phyloP scores from a whole-genome alignment of 2,888 invertebrate species.

The Drosophila atripex region DNA sequence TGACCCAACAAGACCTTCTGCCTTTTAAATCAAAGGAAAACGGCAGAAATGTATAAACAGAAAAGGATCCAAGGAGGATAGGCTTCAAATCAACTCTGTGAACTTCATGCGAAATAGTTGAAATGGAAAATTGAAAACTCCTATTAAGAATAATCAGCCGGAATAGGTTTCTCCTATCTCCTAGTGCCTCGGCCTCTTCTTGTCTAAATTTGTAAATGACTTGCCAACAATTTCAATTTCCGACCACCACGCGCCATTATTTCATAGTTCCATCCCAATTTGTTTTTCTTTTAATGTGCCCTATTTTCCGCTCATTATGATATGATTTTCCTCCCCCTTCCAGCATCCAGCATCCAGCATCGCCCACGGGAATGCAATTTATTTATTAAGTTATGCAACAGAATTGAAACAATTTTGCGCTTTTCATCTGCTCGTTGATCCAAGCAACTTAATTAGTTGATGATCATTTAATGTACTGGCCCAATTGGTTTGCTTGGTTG shows the following conservation, averaged over 20 bases:
- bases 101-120: conserved; percentile 22
- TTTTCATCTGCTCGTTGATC: conserved; percentile 33
- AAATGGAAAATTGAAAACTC: conserved; percentile 5
- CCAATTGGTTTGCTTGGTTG: conserved; percentile 36
- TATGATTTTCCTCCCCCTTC: background rate
- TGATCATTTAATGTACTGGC: conserved; percentile 74
- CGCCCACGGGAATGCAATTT: conserved; percentile 27
- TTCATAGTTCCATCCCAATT: background rate
- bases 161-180: too few relatives aligned
- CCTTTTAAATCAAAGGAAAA: conserved; percentile 2
- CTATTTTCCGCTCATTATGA: conserved; percentile 1
- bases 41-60: background rate
- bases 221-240: background rate
- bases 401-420: conserved; percentile 34
- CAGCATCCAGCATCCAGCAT: background rate
- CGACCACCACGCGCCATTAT: background rate
- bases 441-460: conserved; percentile 70
- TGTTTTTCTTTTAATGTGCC: background rate
- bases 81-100: conserved; percentile 25
- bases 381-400: conserved; percentile 35
- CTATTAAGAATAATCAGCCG: too few relatives aligned
- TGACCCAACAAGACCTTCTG: conserved; percentile 11
- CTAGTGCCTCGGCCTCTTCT: background rate
- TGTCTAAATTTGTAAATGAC: background rate
- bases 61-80: conserved; percentile 10